phyloP scores from a whole-genome alignment of 2,113 vertebrate species.

The Muntiacus reevesi region DNA sequence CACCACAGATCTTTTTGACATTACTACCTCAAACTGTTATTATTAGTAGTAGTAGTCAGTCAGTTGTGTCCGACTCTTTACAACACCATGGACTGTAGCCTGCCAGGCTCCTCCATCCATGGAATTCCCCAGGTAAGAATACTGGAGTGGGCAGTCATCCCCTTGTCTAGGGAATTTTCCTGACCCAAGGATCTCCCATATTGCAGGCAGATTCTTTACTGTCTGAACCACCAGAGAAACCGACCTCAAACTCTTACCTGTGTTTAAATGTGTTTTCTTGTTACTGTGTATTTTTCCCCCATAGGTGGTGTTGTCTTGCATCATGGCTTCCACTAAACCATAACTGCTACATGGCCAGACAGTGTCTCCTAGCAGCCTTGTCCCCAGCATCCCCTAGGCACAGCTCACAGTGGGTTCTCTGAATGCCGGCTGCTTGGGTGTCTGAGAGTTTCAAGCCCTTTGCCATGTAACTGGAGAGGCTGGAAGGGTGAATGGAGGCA shows the following conservation, averaged over 20 bases:
- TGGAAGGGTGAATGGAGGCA: conserved; percentile 36
- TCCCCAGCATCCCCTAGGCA: fast-evolving
- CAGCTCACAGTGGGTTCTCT: neutral
- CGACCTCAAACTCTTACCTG: neutral
- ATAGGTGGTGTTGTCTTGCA: neutral
- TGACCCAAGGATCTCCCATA: neutral
- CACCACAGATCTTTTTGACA: neutral
- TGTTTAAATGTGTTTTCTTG: neutral
- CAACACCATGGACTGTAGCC: neutral
- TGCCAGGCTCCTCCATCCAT: neutral
- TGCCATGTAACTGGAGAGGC: conserved; percentile 50
- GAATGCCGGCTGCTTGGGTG: neutral
- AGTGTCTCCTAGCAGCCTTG: neutral
- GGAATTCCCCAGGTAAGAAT: neutral
- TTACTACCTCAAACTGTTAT: neutral
- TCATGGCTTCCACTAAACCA: neutral
- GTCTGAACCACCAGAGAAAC: neutral
- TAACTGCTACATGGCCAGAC: neutral
- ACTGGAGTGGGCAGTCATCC: neutral
- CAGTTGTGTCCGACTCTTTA: neutral
- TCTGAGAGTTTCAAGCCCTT: conserved; percentile 57
- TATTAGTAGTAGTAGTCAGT: fast-evolving
- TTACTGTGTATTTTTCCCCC: neutral
- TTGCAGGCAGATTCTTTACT: neutral
- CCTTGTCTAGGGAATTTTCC: neutral